Conservation (phyloP, 2,888 invertebrate species). For the Leistus spinibarbis region DNA sequence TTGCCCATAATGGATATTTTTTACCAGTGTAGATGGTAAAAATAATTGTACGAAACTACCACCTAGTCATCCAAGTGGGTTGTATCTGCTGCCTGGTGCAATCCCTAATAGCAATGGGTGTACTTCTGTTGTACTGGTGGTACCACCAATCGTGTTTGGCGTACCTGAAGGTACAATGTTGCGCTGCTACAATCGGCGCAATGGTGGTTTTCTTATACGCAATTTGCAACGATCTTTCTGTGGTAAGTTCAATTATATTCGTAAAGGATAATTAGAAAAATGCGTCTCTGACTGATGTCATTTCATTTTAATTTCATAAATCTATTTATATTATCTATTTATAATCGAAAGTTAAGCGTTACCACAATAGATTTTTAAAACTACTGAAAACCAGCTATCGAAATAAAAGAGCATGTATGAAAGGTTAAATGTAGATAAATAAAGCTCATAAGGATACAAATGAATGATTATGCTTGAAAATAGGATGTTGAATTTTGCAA, state of each 20-base stretch:
- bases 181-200: constrained; percentile 71
- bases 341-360: too few species aligned
- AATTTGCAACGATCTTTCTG: constrained; percentile 58
- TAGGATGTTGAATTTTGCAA: neutral
- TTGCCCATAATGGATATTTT: neutral
- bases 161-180: constrained; percentile 72
- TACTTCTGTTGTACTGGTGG: constrained; percentile 60
- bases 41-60: constrained; percentile 44
- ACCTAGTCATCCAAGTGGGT: constrained; percentile 59
- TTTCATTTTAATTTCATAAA: neutral
- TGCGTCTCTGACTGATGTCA: neutral
- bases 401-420: too few species aligned
- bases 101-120: constrained; percentile 57
- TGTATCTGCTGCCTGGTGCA: constrained; percentile 62
- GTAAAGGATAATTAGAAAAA: neutral
- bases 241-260: constrained; percentile 54
- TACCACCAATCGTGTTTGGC: constrained; percentile 63
- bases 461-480: too few species aligned
- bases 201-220: constrained; percentile 67
- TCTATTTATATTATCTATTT: neutral
- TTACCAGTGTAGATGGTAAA: constrained; percentile 22
- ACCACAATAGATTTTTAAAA: too few species aligned
- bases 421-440: too few species aligned
- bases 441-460: neutral
- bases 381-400: too few species aligned